Evolutionary conservation across 2,888 invertebrate genomes (phyloP).

Genomic region (Girardia tigrina): DNA sequence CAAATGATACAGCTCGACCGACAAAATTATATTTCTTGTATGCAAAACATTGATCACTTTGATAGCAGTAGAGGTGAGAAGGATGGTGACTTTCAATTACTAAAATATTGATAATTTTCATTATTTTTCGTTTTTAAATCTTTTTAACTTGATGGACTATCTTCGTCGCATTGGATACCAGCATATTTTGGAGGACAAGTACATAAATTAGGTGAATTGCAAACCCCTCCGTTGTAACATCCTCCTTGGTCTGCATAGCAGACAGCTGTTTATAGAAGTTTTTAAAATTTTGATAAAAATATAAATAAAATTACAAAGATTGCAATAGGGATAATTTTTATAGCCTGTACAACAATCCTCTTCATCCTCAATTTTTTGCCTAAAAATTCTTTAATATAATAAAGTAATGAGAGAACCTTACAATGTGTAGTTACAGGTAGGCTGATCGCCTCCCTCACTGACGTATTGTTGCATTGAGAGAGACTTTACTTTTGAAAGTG

Average conservation of each 20-base stretch:
- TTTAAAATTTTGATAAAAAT: neutral
- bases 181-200: neutral
- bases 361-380: neutral
- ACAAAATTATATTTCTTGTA: neutral
- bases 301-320: neutral
- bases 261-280: neutral
- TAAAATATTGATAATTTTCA: too few relatives aligned
- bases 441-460: neutral
- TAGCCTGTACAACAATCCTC: neutral
- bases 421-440: neutral
- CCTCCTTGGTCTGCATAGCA: constrained; percentile 19
- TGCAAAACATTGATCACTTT: constrained; percentile 24
- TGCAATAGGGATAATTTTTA: neutral
- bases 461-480: neutral
- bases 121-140: neutral
- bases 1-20: neutral
- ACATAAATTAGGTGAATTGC: constrained; percentile 17
- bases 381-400: neutral
- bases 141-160: neutral
- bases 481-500: neutral
- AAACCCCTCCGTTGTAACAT: constrained; percentile 19
- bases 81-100: neutral
- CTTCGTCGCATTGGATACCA: constrained; percentile 29
- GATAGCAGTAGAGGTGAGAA: constrained; percentile 26
- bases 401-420: neutral